A percentile compares a stretch with the other conserved stretches of the same genome.
These are phyloP conservation scores for Urechis unicinctus DNA, from an alignment of 2,888 invertebrate genomes.

Conservation along the genomic window DNA sequence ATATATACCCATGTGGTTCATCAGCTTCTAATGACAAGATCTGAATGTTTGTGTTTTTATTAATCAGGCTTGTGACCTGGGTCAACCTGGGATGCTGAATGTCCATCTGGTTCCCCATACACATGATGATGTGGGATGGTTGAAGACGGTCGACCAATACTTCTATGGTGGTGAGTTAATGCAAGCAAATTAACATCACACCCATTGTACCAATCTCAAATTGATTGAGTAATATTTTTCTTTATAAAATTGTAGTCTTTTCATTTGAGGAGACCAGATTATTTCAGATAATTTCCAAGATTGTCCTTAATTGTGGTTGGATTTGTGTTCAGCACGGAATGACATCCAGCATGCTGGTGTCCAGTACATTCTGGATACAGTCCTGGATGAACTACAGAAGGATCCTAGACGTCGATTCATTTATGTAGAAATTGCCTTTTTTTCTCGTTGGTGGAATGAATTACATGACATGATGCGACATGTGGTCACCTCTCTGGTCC, in stretches of 20 bases:
- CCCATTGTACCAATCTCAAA: no score
- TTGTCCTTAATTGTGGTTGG: no score
- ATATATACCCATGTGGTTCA: no score
- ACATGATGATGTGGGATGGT: slow-evolving; percentile 92
- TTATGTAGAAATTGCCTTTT: slow-evolving; percentile 81
- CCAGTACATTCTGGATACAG: slow-evolving; percentile 84
- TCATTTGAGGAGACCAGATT: no score
- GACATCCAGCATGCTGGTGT: slow-evolving; percentile 59
- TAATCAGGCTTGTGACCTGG: slow-evolving; percentile 37
- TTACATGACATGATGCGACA: slow-evolving; percentile 60
- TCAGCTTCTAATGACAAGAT: no score
- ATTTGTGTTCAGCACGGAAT: slow-evolving; percentile 4
- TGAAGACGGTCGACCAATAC: slow-evolving; percentile 89
- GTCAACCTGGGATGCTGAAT: slow-evolving; percentile 60
- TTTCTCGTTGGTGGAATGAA: slow-evolving; percentile 78
- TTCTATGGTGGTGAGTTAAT: slow-evolving; percentile 61
- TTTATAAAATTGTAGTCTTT: no score
- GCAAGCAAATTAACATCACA: no score
- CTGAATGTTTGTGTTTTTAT: no score
- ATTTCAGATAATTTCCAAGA: no score
- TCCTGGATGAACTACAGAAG: slow-evolving; percentile 65
- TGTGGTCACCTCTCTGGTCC: slow-evolving; percentile 63
- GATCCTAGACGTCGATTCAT: slow-evolving; percentile 69
- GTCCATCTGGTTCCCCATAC: slow-evolving; percentile 79
- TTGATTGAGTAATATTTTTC: no score